Evolutionary conservation across 1,140 invertebrate genomes (phyloP), one percentile per base, ranked within the genome.

Genomic region (Sitobion miscanthi): DNA sequence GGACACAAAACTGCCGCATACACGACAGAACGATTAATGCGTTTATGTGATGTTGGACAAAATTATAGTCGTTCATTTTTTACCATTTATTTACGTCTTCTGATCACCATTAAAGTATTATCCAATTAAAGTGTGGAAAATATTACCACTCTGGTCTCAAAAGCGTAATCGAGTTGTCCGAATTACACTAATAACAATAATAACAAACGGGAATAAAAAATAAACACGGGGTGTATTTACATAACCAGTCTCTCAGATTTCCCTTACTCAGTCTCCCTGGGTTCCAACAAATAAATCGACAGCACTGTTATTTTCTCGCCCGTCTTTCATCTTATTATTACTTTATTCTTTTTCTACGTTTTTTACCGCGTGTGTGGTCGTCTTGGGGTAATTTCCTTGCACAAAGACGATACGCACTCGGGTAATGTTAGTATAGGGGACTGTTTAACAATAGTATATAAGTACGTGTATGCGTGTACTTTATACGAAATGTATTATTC

Each of bases 151-250:
- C 30, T 92, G 83, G 30, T 92, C 47, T 49, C 47, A 85, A 35
- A 45, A 83, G n/a, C 20, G 45, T 52, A 91, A 92, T 91, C 57
- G 62, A 82, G 91, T 92, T 92, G 69, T 77, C 35, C n/a, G 77
- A 92, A 49, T 85, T 92, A 92, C 25, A 86, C 49, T 86, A 93
- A 93, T 86, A 93, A 93, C 91, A 86, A 86, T 93, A 93, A 85
- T 86, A 83, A 86, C n/a, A 23, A 57, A 35, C 77, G 45, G 45
- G 21, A 49, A 57, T 54, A 91, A 83, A 92, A 92, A 92, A 92
- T 92, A 92, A 92, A 92, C 47, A 57, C 82, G 45, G 91, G 91
- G 91, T 86, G 91, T 93, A 93, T 93, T 93, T 86, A 93, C 91
- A 93, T 93, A 93, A 93, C 91, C 91, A 86, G 91, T 93, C 42